Evolutionary conservation across 35 echinoderm and acorn worm genomes (phyloP).

Genomic region (Hemicentrotus pulcherrimus): DNA sequence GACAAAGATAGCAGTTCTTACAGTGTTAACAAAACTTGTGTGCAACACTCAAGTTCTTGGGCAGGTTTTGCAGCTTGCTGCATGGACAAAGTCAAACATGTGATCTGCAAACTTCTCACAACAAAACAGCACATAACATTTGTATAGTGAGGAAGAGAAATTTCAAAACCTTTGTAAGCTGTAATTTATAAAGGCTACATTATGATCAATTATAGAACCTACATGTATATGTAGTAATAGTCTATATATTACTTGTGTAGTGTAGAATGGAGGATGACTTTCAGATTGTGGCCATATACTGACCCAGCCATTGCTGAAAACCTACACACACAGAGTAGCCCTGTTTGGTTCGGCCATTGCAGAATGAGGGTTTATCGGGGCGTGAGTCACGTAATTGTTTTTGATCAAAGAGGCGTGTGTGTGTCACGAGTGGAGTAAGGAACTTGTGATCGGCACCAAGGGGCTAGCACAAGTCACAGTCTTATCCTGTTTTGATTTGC

Average conservation of each 20-base stretch:
- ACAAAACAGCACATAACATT: no score
- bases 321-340: neutral
- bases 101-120: no score
- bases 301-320: neutral
- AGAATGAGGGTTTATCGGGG: neutral
- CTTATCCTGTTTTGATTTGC: slow-evolving; percentile 41
- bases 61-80: no score
- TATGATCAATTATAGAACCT: neutral
- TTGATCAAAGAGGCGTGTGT: slow-evolving; percentile 38
- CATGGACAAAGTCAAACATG: no score
- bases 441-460: slow-evolving; percentile 27
- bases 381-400: slow-evolving; percentile 52
- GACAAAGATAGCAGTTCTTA: no score
- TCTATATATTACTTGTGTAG: no score
- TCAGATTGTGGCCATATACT: no score
- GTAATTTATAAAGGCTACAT: neutral
- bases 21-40: no score
- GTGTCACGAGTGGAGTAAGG: slow-evolving; percentile 34
- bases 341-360: neutral
- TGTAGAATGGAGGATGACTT: no score
- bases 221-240: neutral
- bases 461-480: slow-evolving; percentile 4
- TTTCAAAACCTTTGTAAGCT: no score
- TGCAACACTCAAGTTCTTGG: no score
- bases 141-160: no score